Evolutionary conservation across 2,113 vertebrate genomes (phyloP), one percentile per base, ranked within the genome.

Genomic region (Ondatra zibethicus): DNA sequence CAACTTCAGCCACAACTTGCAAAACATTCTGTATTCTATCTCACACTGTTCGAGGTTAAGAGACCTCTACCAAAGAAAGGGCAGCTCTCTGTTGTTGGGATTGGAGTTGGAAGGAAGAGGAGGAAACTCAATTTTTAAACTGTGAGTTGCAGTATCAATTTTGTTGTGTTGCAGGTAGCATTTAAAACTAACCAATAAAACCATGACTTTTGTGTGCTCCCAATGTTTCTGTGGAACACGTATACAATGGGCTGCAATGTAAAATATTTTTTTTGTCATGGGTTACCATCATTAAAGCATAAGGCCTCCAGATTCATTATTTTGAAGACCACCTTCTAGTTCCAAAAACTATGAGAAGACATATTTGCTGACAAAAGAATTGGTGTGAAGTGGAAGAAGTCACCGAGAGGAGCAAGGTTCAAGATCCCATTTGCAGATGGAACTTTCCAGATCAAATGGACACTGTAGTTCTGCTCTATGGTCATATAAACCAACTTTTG

Each of bases 301-400:
- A 63, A 78, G 88, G 50, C 39, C 58, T 66, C 52, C 31, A 81
- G 7, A 87, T 31, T 82, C 27, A 75, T 65, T 31, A 81, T n/a
- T 78, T 93, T 92, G 33, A 88, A 85, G 88, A 86, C 7, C 3
- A 89, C 27, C 65, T 72, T 96, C 45, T 61, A 72, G 65, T 91
- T 82, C 23, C 23, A 88, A 21, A 29, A 92, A 78, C n/a, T 36
- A 81, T 36, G 42, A 78, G 91, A 89, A 39, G 5, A 92, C 76
- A 61, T 68, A 89, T 10, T 76, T 87, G 45, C 13, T 19, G 77
- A 96, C 61, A 93, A 21, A 93, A 93, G 33, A 94, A 90, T 36
- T 76, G 78, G 10, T 42, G n/a, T 78, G 31, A 91, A 86, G 11
- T 12, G 31, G n/a, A 55, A 68, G 86, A 50, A 39, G 23, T 94